Conservation (phyloP, 2,113 vertebrate genomes). For the Archilochus colubris region DNA sequence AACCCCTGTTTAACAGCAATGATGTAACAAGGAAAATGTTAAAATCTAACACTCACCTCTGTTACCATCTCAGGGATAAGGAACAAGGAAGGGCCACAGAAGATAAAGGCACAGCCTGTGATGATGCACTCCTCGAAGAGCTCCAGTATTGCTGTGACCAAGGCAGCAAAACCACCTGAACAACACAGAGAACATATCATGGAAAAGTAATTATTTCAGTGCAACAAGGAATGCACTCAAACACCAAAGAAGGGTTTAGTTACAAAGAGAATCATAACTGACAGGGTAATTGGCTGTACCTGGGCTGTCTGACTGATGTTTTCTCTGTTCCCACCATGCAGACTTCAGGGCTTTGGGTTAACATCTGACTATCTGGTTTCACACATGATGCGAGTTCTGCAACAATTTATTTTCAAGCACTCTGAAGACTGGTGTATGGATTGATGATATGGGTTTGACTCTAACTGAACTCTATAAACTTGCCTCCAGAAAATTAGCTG, state of each 20-base stretch:
- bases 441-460: not conserved
- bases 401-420: not conserved
- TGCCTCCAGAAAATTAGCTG: not conserved
- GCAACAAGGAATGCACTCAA: not conserved
- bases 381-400: rapidly evolving
- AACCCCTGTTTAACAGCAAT: not conserved
- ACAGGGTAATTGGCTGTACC: no score
- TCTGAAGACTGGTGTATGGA: not conserved
- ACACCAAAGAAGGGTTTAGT: not conserved
- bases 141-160: not conserved
- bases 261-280: not conserved
- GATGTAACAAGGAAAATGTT: not conserved
- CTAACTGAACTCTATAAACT: not conserved
- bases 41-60: not conserved
- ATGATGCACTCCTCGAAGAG: not conserved
- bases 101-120: not conserved
- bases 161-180: not conserved
- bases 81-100: not conserved
- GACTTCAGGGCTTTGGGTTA: not conserved
- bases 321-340: not conserved
- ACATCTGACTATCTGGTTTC: not conserved
- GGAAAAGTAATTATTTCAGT: rapidly evolving
- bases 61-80: not conserved
- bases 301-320: not conserved
- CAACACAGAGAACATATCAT: not conserved